These are phyloP conservation scores for Oreochromis tanganicae DNA, from an alignment of 2,113 vertebrate species.

Conservation along the genomic window DNA sequence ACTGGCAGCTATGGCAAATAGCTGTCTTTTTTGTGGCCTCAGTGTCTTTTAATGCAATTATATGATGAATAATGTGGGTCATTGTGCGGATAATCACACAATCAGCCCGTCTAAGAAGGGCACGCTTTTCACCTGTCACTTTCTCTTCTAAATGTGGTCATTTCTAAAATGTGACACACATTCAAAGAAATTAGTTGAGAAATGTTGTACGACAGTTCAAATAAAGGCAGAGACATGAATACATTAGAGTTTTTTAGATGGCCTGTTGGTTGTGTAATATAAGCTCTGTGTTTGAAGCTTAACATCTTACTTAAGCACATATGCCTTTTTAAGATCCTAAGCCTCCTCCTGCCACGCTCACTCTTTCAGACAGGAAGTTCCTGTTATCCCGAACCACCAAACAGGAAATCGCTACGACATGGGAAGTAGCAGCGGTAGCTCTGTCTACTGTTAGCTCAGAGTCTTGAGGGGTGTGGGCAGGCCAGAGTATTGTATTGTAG, in stretches of 20 bases:
- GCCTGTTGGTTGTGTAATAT: background rate
- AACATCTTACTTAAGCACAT: background rate
- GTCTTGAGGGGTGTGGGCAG: conserved; percentile 38
- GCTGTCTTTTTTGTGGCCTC: background rate
- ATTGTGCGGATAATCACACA: background rate
- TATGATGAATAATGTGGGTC: background rate
- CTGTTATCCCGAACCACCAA: conserved; percentile 49
- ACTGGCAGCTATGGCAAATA: background rate
- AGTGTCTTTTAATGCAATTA: background rate
- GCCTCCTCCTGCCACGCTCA: background rate
- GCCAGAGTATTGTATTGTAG: conserved; percentile 55
- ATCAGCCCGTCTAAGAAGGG: background rate
- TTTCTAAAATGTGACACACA: background rate
- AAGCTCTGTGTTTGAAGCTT: background rate
- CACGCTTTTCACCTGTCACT: accelerated
- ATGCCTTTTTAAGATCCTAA: background rate
- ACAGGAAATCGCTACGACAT: conserved; percentile 65
- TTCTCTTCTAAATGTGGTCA: background rate
- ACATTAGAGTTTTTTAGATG: background rate
- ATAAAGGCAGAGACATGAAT: background rate
- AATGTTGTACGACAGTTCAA: background rate
- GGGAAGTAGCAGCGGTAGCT: conserved; percentile 59
- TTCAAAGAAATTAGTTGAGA: background rate
- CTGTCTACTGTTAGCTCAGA: conserved; percentile 20
- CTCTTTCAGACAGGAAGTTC: conserved; percentile 62